Evolutionary conservation across 2,113 vertebrate species (phyloP), one percentile per base, ranked within the genome.

Genomic region (Galeopterus variegatus): DNA sequence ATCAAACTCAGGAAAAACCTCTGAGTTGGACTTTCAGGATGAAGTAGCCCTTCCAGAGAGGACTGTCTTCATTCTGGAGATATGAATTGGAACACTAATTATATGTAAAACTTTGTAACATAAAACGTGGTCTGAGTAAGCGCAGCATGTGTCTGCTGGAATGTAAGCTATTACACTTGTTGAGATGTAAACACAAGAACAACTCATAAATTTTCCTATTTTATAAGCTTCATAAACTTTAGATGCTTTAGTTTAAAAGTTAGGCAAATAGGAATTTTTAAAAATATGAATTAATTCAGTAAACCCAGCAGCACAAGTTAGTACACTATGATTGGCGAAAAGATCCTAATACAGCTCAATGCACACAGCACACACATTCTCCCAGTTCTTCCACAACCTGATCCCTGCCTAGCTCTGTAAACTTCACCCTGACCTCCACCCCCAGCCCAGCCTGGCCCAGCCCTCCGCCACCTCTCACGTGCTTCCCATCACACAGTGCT

Each of bases 241-340:
- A 33, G 17, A 50, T 50, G 5, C 24, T 87, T 81, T 45, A 33
- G 72, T 80, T 83, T 50, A 33, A 84, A 95, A 93, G 21, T 67
- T 73, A 84, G 19, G 24, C 82, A 82, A 90, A 58, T n/a, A 54
- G 45, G 64, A 95, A 48, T 77, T 88, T 85, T 86, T 28, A 12
- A 10, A 93, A 79, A 36, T 33, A 8, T 62, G 48, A 64, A 52
- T 80, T 62, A 45, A 77, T 62, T 60, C 1, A 80, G 31, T 28
- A 86, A 81, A 79, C 15, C 31, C 13, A 56, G 24, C 10, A 72
- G 48, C 19, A 52, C 56, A 92, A 26, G 36, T 48, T 65, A 70
- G 12, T 26, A 75, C 8, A 23, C 36, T 41, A 19, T 24, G 8
- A 88, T 19, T 54, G 18, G 33, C 85, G 8, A 56, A 64, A 80